phyloP scores from a whole-genome alignment of 2,113 vertebrate species.

The Heteronetta atricapilla region DNA sequence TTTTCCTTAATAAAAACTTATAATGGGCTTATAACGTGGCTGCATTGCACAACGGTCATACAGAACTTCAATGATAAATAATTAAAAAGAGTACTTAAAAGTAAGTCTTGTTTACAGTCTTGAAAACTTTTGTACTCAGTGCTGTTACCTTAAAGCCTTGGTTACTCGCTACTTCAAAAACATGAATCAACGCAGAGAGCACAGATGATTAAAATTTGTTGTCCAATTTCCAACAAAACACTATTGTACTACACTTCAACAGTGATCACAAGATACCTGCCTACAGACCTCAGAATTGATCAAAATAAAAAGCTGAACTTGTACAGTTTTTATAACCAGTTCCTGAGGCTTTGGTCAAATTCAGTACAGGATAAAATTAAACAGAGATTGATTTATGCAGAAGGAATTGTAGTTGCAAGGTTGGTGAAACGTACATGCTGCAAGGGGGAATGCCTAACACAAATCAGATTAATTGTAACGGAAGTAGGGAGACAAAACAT shows the following conservation, averaged over 20 bases:
- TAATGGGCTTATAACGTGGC: background rate
- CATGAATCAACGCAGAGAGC: background rate
- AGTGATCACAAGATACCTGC: background rate
- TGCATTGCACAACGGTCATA: background rate
- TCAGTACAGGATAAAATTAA: conserved; percentile 42
- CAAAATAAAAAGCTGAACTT: conserved; percentile 40
- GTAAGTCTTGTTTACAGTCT: background rate
- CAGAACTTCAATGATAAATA: background rate
- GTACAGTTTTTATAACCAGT: conserved; percentile 8
- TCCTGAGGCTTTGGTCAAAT: conserved; percentile 60
- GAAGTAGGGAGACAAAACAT: background rate
- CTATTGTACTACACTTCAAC: background rate
- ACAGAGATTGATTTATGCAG: conserved; percentile 45
- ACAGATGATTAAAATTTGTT: background rate
- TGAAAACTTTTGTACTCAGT: background rate
- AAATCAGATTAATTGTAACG: conserved; percentile 15
- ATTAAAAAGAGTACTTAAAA: background rate
- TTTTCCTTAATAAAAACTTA: background rate
- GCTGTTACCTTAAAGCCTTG: background rate
- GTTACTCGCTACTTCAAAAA: background rate
- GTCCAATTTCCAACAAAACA: background rate
- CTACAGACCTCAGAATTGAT: conserved; percentile 60
- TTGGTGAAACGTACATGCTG: background rate
- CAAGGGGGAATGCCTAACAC: background rate
- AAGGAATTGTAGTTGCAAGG: background rate